phyloP scores from a whole-genome alignment of 2,797 vertebrate species.

The Pipistrellus kuhlii region DNA sequence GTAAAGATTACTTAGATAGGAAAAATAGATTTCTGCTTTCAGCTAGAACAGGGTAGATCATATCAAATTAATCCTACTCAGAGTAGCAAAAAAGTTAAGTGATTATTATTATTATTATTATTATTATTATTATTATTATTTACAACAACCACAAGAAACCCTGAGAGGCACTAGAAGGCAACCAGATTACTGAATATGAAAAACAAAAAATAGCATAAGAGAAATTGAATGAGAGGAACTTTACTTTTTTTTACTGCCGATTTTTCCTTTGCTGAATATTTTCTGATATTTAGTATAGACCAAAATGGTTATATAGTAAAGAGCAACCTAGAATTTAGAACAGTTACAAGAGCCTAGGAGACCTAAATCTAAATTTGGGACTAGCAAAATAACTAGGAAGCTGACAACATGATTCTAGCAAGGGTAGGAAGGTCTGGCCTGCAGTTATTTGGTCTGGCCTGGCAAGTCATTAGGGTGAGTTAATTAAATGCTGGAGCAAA shows the following conservation, averaged over 20 bases:
- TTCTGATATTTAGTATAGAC: neutral
- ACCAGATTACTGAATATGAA: neutral
- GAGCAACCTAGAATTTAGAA: neutral
- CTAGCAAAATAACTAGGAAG: neutral
- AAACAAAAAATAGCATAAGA: neutral
- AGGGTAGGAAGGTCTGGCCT: no score
- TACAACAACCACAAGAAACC: neutral
- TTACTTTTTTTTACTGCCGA: neutral
- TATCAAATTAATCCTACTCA: neutral
- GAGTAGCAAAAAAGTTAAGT: neutral
- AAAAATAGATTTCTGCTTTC: neutral
- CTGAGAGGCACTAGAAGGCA: neutral
- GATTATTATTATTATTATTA: neutral
- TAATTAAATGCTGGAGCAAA: no score
- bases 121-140: neutral
- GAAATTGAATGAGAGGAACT: neutral
- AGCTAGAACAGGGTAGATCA: neutral
- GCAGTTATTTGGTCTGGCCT: no score
- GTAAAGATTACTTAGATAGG: neutral
- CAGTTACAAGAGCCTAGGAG: neutral
- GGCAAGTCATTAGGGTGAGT: no score
- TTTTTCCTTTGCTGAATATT: neutral
- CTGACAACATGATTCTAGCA: neutral
- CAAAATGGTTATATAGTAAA: neutral
- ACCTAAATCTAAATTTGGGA: neutral